Base-by-base conservation (phyloP, 2,113 vertebrate genomes). In the Calonectris borealis region DNA sequence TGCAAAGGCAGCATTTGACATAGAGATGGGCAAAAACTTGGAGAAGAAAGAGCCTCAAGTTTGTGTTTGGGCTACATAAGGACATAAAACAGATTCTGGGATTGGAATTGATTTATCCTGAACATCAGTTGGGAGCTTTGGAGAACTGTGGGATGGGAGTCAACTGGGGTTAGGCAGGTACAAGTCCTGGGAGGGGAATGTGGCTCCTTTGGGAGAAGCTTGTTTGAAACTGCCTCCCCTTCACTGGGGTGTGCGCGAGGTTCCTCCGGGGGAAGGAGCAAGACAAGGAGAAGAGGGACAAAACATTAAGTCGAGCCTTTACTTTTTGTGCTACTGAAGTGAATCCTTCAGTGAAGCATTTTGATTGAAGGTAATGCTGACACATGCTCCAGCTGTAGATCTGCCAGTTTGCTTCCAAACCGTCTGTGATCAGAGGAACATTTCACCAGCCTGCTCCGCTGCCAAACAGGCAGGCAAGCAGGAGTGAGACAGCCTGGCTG, bases 341-440 rank as follows among this genome's bases (percentile, higher is more conserved):
- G 34, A 96, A 64, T 26, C 26, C 10, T 32, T 79, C 13, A 64
- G 70, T 44, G 69, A 75, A 81, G 60, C n/a, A 10, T 48, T 92
- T 52, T 79, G 29, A 76, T 16, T 4, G 10, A 94, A 91, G 44
- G 18, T 68, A 61, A 68, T 48, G 52, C 51, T 90, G 72, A 77
- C 75, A 55, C 32, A 70, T 0, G 2, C 18, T 85, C 62, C 61
- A 46, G 29, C 7, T 73, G 77, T 57, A 77, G 62, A 73, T 46
- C 62, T 90, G 46, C 83, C 78, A 69, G 48, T 72, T 92, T 90
- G 38, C 65, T 77, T 90, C 87, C 57, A 81, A 86, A 61, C 17
- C 0, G 2, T 26, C 86, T 79, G 66, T 83, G 89, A 95, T 57
- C 29, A 93, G 60, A 82, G 42, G 75, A 90, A 88, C 25, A 24